Percentiles rank a stretch among this genome's conserved stretches.
These are phyloP conservation scores for Ypsolopha sequella DNA, from an alignment of 2,888 invertebrate genomes.

Conservation along the genomic window DNA sequence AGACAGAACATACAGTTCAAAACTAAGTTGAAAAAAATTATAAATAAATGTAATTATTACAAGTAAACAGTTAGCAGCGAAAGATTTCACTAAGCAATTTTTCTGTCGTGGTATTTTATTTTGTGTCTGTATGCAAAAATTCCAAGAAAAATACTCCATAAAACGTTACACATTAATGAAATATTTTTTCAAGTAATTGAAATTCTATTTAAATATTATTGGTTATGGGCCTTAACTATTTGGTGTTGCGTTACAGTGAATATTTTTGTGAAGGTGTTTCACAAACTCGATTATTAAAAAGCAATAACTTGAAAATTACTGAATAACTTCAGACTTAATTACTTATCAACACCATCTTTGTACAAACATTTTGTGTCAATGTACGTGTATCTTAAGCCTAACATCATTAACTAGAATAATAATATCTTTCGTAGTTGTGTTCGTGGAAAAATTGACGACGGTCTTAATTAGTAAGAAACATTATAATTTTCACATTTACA, in stretches of 20 bases:
- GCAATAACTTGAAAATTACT: not conserved
- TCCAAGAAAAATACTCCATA: too few relatives aligned
- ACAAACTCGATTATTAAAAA: not conserved
- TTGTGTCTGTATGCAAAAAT: too few relatives aligned
- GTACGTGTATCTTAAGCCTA: not conserved
- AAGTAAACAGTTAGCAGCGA: too few relatives aligned
- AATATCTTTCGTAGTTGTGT: not conserved
- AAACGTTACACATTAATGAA: too few relatives aligned
- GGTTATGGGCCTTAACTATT: slow-evolving; percentile 42
- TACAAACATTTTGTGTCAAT: slow-evolving; percentile 39
- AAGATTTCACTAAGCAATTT: too few relatives aligned
- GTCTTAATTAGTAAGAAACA: not conserved
- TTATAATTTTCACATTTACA: slow-evolving; percentile 18
- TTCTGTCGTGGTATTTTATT: too few relatives aligned
- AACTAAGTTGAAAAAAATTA: too few relatives aligned
- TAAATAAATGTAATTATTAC: too few relatives aligned
- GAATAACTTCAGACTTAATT: slow-evolving; percentile 44
- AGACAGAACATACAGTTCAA: too few relatives aligned
- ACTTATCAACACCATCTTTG: slow-evolving; percentile 41
- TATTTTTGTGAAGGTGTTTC: not conserved
- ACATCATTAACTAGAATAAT: not conserved
- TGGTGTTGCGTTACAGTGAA: slow-evolving; percentile 62
- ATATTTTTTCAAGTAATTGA: too few relatives aligned
- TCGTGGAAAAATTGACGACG: not conserved
- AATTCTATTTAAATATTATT: too few relatives aligned